These are phyloP conservation scores for Apogon talboti DNA, from an alignment of 2,797 vertebrate species.

Conservation along the genomic window DNA sequence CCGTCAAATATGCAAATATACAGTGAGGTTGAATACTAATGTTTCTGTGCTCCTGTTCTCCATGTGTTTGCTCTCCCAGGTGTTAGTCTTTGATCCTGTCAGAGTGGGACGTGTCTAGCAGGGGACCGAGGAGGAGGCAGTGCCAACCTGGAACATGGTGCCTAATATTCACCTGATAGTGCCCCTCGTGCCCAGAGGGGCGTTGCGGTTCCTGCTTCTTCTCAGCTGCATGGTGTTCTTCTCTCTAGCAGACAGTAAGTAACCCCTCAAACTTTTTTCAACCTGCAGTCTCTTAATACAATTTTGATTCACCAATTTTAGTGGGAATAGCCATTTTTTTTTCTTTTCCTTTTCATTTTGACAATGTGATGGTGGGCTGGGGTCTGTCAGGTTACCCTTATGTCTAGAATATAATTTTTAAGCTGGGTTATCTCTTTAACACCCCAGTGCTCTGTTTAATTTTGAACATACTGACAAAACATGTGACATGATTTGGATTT, in stretches of 20 bases:
- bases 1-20: slow-evolving; percentile 78
- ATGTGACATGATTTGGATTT: too few relatives aligned
- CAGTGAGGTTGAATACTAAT: slow-evolving; percentile 70
- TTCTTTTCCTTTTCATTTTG: slow-evolving; percentile 3
- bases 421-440: too few relatives aligned
- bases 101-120: slow-evolving; percentile 81
- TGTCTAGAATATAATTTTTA: too few relatives aligned
- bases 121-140: slow-evolving; percentile 85
- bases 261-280: slow-evolving; percentile 19
- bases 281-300: neutral
- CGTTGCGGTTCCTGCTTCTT: slow-evolving; percentile 84
- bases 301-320: neutral
- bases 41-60: slow-evolving; percentile 54
- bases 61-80: slow-evolving; percentile 77
- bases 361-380: neutral
- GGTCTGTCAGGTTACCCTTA: too few relatives aligned
- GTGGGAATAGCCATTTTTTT: too few relatives aligned
- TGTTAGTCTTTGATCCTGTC: slow-evolving; percentile 86
- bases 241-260: slow-evolving; percentile 92
- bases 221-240: slow-evolving; percentile 85
- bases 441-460: too few relatives aligned
- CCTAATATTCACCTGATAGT: slow-evolving; percentile 85
- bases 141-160: slow-evolving; percentile 91
- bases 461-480: too few relatives aligned
- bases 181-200: slow-evolving; percentile 80